Base-by-base conservation (phyloP, 2,113 vertebrate genomes). In the Camelus bactrianus region DNA sequence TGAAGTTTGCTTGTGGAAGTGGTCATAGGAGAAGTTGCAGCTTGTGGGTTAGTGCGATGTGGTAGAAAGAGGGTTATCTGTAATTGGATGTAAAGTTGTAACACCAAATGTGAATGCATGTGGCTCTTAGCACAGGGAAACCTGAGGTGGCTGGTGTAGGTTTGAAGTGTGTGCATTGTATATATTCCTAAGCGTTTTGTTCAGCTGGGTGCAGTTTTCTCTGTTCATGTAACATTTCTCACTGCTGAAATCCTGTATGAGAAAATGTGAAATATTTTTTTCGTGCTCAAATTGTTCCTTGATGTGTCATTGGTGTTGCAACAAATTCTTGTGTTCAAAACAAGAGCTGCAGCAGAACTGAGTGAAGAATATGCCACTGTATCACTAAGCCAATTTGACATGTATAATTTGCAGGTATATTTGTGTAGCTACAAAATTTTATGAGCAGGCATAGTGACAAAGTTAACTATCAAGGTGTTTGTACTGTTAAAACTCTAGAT, bases 391-490 rank as follows among this genome's bases (percentile, higher is more conserved):
- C 32, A 24, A 56, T 87, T 72, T 77, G 73, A 38, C 35, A 3
- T 46, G 72, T 93, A 14, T 65, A 75, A 92, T 7, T 79, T 77
- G 19, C 46, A 89, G 9, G 8, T 83, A 3, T 28, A 69, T 26
- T 48, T 92, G 19, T 32, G 11, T 95, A 60, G 14, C 48, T 79
- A 14, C 9, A 69, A 38, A 91, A 79, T 67, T 95, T 30, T 83
- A 48, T 54, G 69, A 79, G n/a, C 48, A 72, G n/a, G 30, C 17
- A 50, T n/a, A 35, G 8, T 26, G 17, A 35, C 42, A 76, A 20
- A 76, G 20, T 46, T 93, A 88, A 75, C 52, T 83, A 30, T 89
- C 75, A 80, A n/a, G 52, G 13, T 79, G 42, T 48, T 91, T 95
- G 54, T 46, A 7, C 32, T 76, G 7, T 81, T 91, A 88, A 80